A percentile compares a stretch with the other conserved stretches of the same genome.
These are phyloP conservation scores for Cygnus olor DNA, from an alignment of 2,797 vertebrate genomes.

Conservation along the genomic window DNA sequence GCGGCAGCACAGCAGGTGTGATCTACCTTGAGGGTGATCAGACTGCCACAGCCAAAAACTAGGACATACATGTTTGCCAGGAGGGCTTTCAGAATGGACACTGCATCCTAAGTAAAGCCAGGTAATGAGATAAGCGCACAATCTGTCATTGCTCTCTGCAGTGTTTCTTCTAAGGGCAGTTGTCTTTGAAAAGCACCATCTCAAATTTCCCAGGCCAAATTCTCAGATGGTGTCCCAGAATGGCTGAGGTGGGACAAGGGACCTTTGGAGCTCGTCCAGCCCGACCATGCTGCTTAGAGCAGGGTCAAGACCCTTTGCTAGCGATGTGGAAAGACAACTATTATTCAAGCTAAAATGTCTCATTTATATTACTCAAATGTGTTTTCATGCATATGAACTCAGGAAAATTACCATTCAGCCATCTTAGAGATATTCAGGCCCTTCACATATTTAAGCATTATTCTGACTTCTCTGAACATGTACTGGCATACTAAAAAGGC, in stretches of 20 bases:
- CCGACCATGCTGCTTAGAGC: background rate
- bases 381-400: background rate
- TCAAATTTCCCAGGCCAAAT: background rate
- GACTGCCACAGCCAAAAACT: background rate
- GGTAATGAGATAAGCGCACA: constrained; percentile 6
- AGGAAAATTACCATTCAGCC: background rate
- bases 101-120: constrained; percentile 14
- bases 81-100: background rate
- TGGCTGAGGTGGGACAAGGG: background rate
- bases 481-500: background rate
- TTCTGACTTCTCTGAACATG: background rate
- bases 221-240: background rate
- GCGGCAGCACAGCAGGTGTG: constrained; percentile 24
- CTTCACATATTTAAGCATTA: background rate
- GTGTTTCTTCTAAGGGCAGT: background rate
- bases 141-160: background rate
- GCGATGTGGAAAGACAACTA: background rate
- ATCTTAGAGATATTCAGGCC: background rate
- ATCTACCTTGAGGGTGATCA: constrained; percentile 54
- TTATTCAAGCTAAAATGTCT: background rate
- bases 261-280: background rate
- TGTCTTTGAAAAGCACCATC: background rate
- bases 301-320: background rate
- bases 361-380: background rate
- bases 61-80: background rate